Evolutionary conservation across 2,888 invertebrate species (phyloP), one percentile per base, ranked within the genome.

Genomic region (Norana najaformis): DNA sequence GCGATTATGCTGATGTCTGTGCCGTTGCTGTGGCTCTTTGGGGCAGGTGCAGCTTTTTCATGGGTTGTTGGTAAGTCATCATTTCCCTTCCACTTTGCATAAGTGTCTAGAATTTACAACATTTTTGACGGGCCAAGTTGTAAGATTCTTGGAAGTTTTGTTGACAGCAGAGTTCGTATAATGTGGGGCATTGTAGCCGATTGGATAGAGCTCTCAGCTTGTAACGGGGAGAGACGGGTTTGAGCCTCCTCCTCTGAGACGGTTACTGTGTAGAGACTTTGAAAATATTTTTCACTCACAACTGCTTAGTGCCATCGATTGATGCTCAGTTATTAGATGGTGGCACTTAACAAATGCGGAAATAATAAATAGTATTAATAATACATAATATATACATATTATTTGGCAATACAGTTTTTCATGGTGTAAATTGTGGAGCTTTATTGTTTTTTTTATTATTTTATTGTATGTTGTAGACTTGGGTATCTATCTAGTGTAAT

Each of bases 11-110:
- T 97, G 13, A 96, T 96, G 91, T 97, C 97, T 0, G 96, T 98
- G 94, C 98, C 97, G 0, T 93, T 98, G 47, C 97, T 98, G 94
- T 97, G 97, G 95, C 93, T 98, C 90, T 98, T 97, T 37, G 98
- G 98, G 11, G 98, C 98, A 37, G 98, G 98, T 16, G 96, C 97
- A 23, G 97, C 97, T 30, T 96, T 98, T 88, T 98, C 98, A 95
- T 98, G 98, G 98, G 97, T 98, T 35, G 95, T 98, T 93, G 98
- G 97, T 97, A 95, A 95, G 94, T 93, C 30, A n/a, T 69, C n/a
- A 69, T 30, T 69, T 69, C 23, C 23, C n/a, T n/a, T 30, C n/a
- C 69, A 69, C 69, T 3, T 47, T 47, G n/a, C 8, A n/a, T 8
- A 69, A 69, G 8, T 69, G 69, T 8, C 8, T 69, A 11, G n/a